phyloP scores from a whole-genome alignment of 53 echinoderm and acorn worm genomes.

The Paracentrotus lividus region DNA sequence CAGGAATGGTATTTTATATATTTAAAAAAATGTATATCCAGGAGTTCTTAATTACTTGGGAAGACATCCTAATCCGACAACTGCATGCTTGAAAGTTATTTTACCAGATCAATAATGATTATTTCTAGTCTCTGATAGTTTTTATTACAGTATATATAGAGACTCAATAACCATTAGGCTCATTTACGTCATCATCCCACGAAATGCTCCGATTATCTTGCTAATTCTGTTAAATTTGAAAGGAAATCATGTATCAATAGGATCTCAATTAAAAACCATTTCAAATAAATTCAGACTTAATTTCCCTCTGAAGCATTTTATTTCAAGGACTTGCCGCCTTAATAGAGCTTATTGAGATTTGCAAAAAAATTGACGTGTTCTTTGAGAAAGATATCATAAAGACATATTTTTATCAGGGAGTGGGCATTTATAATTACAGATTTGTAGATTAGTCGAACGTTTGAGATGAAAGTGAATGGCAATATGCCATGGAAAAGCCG shows the following conservation, averaged over 20 bases:
- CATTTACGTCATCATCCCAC: background rate
- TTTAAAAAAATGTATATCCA: too few relatives aligned
- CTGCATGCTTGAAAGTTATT: background rate
- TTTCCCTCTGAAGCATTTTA: background rate
- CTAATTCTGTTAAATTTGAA: slow-evolving; percentile 2
- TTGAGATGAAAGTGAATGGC: background rate
- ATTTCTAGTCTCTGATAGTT: background rate
- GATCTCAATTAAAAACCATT: slow-evolving; percentile 7
- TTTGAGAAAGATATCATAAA: background rate
- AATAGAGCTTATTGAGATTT: slow-evolving; percentile 25
- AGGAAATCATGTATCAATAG: slow-evolving; percentile 36
- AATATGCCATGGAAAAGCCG: background rate
- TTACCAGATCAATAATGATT: background rate
- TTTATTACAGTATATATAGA: background rate
- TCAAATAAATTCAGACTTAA: background rate
- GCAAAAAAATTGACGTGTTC: background rate
- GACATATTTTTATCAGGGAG: slow-evolving; percentile 47
- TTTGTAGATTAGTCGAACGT: background rate
- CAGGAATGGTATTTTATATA: too few relatives aligned
- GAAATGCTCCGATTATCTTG: background rate
- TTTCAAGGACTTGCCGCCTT: background rate
- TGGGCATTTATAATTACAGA: slow-evolving; percentile 14
- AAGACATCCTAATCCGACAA: too few relatives aligned
- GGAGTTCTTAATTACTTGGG: too few relatives aligned
- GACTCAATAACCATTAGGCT: background rate